Percentiles rank a stretch among this genome's conserved stretches.
These are phyloP conservation scores for Desmophyllum pertusum DNA, from an alignment of 92 coral and sea anemone species.

Conservation along the genomic window DNA sequence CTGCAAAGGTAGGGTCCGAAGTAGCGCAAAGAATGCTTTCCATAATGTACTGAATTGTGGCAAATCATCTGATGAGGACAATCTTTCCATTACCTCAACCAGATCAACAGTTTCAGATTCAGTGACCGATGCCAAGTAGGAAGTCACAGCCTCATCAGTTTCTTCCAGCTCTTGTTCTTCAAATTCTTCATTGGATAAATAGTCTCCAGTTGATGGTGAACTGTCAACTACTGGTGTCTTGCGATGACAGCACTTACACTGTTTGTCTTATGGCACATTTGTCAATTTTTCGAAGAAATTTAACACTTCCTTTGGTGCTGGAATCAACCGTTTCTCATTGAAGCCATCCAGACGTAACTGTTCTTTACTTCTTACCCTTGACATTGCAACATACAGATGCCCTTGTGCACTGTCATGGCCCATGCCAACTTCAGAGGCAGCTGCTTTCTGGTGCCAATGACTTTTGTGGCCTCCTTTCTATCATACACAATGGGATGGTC, in stretches of 20 bases:
- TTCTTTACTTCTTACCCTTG: conserved; percentile 31
- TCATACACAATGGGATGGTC: conserved; percentile 40
- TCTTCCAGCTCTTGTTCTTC: conserved; percentile 16
- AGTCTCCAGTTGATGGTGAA: neutral
- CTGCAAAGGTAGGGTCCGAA: no score
- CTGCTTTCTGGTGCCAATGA: conserved; percentile 41
- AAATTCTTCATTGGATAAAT: conserved; percentile 27
- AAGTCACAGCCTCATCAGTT: conserved; percentile 24
- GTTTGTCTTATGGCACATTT: neutral
- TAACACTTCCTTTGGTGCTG: conserved; percentile 16
- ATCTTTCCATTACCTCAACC: neutral
- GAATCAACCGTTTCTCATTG: conserved; percentile 6
- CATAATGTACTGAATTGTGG: no score
- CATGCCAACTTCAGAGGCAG: neutral
- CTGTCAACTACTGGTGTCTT: neutral
- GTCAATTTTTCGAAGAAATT: neutral
- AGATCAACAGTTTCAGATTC: neutral
- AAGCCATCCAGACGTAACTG: conserved; percentile 32
- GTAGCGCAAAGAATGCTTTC: no score
- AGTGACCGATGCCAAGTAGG: neutral
- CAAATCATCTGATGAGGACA: conserved; percentile 17
- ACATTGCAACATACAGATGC: conserved; percentile 47
- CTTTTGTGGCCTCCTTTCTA: conserved; percentile 2
- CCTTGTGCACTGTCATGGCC: no score
- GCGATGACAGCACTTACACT: neutral